Conservation (phyloP, 2,113 vertebrate genomes). For the Platysteira castanea region DNA sequence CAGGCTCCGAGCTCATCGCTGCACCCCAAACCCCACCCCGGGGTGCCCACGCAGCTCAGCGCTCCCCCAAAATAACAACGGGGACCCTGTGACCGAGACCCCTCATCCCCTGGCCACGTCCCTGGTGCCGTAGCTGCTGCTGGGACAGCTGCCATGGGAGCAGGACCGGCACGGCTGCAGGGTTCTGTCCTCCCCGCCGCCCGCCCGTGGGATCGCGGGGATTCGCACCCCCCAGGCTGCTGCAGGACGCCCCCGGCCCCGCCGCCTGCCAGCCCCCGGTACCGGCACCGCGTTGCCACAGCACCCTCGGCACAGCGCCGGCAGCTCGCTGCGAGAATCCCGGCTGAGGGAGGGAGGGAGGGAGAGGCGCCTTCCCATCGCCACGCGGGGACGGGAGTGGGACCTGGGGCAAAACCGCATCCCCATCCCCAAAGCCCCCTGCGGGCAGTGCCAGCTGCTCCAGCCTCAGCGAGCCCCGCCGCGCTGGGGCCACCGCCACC, state of each 20-base stretch:
- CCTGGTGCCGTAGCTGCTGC: neutral
- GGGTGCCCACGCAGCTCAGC: neutral
- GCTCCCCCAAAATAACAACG: neutral
- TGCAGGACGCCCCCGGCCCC: neutral
- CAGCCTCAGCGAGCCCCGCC: neutral
- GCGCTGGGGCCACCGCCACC: neutral
- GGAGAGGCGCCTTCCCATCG: neutral
- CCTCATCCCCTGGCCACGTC: neutral
- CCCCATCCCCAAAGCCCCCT: neutral
- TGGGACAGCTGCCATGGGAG: rapidly evolving
- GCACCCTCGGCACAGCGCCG: neutral
- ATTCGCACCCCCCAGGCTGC: neutral
- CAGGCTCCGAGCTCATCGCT: neutral
- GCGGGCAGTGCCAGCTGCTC: neutral
- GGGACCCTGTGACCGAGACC: neutral
- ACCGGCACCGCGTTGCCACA: neutral
- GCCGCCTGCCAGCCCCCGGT: neutral
- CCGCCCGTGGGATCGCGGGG: rapidly evolving
- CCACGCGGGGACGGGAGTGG: neutral
- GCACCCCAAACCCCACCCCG: neutral
- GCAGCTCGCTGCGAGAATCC: neutral
- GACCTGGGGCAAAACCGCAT: neutral
- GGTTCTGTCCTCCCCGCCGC: neutral
- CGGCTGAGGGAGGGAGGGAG: neutral
- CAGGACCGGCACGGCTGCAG: rapidly evolving